Evolutionary conservation across 1,140 invertebrate species (phyloP), one percentile per base, ranked within the genome.

Genomic region (Bradynema listronoti): DNA sequence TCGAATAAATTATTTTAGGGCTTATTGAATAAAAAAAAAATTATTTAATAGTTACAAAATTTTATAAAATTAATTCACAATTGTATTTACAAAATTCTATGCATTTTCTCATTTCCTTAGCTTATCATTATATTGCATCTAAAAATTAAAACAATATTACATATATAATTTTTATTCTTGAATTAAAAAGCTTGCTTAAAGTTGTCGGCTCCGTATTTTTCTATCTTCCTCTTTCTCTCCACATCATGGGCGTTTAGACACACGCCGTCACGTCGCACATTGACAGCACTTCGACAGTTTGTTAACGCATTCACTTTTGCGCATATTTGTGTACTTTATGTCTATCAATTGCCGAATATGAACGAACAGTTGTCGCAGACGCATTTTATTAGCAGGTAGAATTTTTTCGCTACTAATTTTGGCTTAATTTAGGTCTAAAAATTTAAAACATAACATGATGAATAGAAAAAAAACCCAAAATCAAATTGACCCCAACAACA

Each of bases 181-280:
- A n/a, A 49, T 11, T 9, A 3, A 2, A 61, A 25, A 32, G 5
- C 9, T 2, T 2, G 1, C 11, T 36, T 55, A 16, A 11, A 60
- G 58, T 41, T 79, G 4, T 76, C 78, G 41, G 66, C 79, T 11
- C 77, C 81, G 63, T 93, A 94, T 79, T 92, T 90, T 79, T 66
- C 90, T 14, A 82, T 86, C 14, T 95, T 95, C 78, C 80, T 95
- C 66, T 83, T 84, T 27, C 84, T 87, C 4, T 86, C 87, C 14
- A 92, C 90, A 0, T 89, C 88, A 81, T 91, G 91, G 88, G 85
- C 88, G 16, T 86, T 87, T 69, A 87, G 87, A 73, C 85, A 78
- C 33, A 58, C 75, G 36, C 69, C 85, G 58, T 85, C 87, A 42
- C 82, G 83, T 58, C 85, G 83, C 1, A 93, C 90, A 75, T 86